Base-by-base conservation (phyloP, 2,113 vertebrate species). In the Microtus montanus region DNA sequence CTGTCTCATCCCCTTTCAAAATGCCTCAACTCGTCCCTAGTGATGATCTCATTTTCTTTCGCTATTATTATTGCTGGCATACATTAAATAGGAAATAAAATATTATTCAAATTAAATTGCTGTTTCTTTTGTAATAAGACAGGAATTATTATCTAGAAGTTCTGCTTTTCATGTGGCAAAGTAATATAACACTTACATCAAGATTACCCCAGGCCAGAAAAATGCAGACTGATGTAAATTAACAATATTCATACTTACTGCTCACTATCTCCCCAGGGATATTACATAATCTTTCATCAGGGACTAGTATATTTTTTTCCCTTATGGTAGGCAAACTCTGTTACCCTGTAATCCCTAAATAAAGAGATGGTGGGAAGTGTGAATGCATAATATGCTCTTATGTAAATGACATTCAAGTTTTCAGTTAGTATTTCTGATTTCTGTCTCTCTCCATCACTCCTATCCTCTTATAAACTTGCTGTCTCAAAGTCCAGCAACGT, bases 301-400 rank as follows among this genome's bases (percentile, higher is more conserved):
- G 52, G 66, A 87, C 92, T 82, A 71, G 33, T 86, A 61, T 83
- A 52, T 78, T 73, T 85, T 75, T 77, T 49, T 68, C 73, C 28
- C 15, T 77, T 63, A 5, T 74, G 71, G 92, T 85, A 95, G 75
- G 82, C 92, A 97, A 96, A 94, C 86, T 94, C 35, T 84, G 71
- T 92, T 96, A 85, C 87, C 94, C 87, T 92, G 88, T n/a, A 90
- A 90, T 94, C 71, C 92, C 90, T 97, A 97, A 96, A 97, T 96
- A 97, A 96, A 96, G 92, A 24, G 85, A 96, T 54, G 78, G 96
- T 96, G 90, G 97, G 97, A 97, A 95, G 96, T 97, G 96, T 93
- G 95, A 97, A 94, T 92, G 93, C 35, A 96, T 95, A 96, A 96
- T 93, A 93, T 17, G 74, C 90, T 82, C 75, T 97, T 97, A 97